Evolutionary conservation across 2,888 invertebrate genomes (phyloP), one percentile per base, ranked within the genome.

Genomic region (Furcula furcula): DNA sequence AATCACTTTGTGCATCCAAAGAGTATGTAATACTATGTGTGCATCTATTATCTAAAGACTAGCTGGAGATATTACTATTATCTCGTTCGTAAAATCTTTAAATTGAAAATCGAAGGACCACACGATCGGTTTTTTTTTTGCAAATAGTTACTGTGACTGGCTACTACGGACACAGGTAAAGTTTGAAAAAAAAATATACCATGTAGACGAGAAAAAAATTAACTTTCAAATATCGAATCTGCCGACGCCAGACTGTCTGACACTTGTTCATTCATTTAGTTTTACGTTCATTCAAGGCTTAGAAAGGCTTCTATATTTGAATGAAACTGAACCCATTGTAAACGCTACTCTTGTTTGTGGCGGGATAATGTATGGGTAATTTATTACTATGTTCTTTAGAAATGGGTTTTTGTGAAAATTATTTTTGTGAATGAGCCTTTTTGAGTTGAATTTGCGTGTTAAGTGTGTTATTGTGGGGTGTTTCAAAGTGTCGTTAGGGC

Each of bases 181-280:
- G 11, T 15, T 1, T 11, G 11, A 3, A 23, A 27, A 38, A 42
- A 46, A 55, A 55, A 53, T n/a, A 45, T 36, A 29, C 13, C 4
- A 7, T 0, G n/a, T 7, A 31, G 30, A 46, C 32, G 42, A 34
- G 33, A 42, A 52, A 55, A 55, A 58, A 55, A 55, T 45, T 34
- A n/a, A 40, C 43, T 43, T 45, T 48, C 47, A 60, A 73, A 76
- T 63, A 39, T 55, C 61, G 43, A 60, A 60, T 64, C 70, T 62
- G 68, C 58, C 61, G 76, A 60, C 68, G 74, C 73, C 73, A 55
- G 51, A 38, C 49, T 55, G 73, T 73, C 76, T 75, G 57, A 38
- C 55, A 43, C 51, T 34, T 14, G 28, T 36, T 40, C 62, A 51
- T 65, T 66, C 66, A 70, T 67, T 63, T 58, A 60, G 49, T 29